phyloP scores from a whole-genome alignment of 1,140 invertebrate species.

The Calycopis cecrops region DNA sequence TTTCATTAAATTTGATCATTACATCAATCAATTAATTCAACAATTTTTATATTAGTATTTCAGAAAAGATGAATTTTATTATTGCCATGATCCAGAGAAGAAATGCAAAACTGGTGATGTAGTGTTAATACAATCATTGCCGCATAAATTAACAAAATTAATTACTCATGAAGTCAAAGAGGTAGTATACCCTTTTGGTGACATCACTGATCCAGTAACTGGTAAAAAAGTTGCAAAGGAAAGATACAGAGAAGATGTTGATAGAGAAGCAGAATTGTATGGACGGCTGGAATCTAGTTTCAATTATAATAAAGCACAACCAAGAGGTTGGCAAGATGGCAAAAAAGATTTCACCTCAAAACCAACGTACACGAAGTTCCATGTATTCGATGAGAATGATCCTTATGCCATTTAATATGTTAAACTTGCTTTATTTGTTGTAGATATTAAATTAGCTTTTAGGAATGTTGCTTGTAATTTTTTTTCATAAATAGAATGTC shows the following conservation, averaged over 20 bases:
- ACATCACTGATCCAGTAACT: conserved; percentile 88
- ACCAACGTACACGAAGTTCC: conserved; percentile 84
- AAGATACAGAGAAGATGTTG: conserved; percentile 85
- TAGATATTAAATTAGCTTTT: conserved; percentile 18
- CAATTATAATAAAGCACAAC: conserved; percentile 85
- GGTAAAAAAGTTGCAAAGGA: conserved; percentile 84
- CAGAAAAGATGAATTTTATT: conserved; percentile 80
- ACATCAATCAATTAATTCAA: not conserved
- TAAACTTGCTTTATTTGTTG: conserved; percentile 27
- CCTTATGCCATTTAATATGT: conserved; percentile 76
- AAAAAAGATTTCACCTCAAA: conserved; percentile 87
- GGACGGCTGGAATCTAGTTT: conserved; percentile 82
- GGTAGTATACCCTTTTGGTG: conserved; percentile 87
- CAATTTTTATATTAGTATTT: conserved; percentile 83
- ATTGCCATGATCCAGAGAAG: conserved; percentile 85
- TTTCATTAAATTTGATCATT: too few species aligned
- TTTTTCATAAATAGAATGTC: too few species aligned
- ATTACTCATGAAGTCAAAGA: conserved; percentile 88
- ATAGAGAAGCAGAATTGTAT: conserved; percentile 80
- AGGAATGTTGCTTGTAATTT: conserved; percentile 15
- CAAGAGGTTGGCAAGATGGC: conserved; percentile 86
- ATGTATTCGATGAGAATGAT: conserved; percentile 83
- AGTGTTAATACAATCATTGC: conserved; percentile 84
- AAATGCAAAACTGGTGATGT: conserved; percentile 88
- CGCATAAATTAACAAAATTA: conserved; percentile 82